Evolutionary conservation across 1,140 invertebrate genomes (phyloP).

Genomic region (Asbolus verrucosus): DNA sequence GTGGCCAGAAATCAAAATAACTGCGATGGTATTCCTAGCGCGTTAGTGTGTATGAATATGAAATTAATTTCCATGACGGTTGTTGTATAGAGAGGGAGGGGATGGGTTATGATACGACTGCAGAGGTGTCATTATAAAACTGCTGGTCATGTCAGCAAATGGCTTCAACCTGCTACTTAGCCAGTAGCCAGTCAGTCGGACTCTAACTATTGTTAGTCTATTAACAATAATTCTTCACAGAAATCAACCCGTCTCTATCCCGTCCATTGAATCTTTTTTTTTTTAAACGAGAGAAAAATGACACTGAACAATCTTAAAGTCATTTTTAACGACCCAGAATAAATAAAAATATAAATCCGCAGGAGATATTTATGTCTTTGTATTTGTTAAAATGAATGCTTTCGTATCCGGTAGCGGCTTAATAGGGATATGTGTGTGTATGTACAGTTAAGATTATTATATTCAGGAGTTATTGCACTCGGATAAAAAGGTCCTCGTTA

Average conservation of each 20-base stretch:
- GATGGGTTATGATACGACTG: slow-evolving; percentile 60
- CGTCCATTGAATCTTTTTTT: not conserved
- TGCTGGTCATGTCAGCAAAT: slow-evolving; percentile 64
- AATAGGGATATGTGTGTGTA: slow-evolving; percentile 3
- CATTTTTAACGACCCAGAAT: slow-evolving; percentile 19
- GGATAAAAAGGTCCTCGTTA: not conserved
- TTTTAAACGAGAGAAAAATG: not conserved
- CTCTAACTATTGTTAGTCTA: slow-evolving; percentile 57
- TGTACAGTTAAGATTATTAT: slow-evolving; percentile 10
- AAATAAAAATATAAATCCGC: slow-evolving; percentile 22
- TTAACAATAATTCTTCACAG: slow-evolving; percentile 50
- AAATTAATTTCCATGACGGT: slow-evolving; percentile 63
- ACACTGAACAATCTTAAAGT: not conserved
- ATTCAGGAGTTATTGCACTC: slow-evolving; percentile 10
- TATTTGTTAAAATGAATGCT: slow-evolving; percentile 17
- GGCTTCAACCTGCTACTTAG: slow-evolving; percentile 64
- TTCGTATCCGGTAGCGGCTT: slow-evolving; percentile 15
- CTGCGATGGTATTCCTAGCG: slow-evolving; percentile 5
- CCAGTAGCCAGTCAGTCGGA: slow-evolving; percentile 63
- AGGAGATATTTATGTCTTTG: slow-evolving; percentile 28
- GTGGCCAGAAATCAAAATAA: slow-evolving; percentile 17
- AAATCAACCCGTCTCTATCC: slow-evolving; percentile 38
- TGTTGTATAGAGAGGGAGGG: slow-evolving; percentile 56
- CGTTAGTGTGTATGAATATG: slow-evolving; percentile 54
- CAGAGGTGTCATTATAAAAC: slow-evolving; percentile 64